These are phyloP conservation scores for Apolygus lucorum DNA, from an alignment of 1,140 invertebrate genomes.

Conservation along the genomic window DNA sequence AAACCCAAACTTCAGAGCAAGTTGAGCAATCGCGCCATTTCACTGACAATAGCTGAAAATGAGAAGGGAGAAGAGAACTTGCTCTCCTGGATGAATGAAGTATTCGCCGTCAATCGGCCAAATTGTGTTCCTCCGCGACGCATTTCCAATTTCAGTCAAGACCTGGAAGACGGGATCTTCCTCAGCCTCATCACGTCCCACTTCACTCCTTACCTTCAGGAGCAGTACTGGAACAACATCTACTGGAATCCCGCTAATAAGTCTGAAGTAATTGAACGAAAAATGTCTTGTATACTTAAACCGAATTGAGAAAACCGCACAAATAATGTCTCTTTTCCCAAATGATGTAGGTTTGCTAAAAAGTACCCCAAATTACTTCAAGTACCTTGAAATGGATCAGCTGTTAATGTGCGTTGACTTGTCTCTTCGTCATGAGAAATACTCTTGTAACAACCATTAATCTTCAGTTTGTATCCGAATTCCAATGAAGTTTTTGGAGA, in stretches of 20 bases:
- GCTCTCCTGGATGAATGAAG: constrained; percentile 19
- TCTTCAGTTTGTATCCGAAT: too few species aligned
- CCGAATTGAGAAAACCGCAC: not conserved
- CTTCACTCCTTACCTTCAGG: constrained; percentile 40
- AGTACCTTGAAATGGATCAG: too few species aligned
- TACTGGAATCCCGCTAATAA: constrained; percentile 34
- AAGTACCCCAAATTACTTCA: too few species aligned
- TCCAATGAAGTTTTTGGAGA: too few species aligned
- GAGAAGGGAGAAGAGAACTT: constrained; percentile 19
- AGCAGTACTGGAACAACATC: constrained; percentile 36
- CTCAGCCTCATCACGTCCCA: constrained; percentile 38
- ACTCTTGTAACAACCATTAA: too few species aligned
- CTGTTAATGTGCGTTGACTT: too few species aligned
- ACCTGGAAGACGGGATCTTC: constrained; percentile 38
- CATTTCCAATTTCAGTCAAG: constrained; percentile 35
- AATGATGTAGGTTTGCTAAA: too few species aligned
- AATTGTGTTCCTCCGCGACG: constrained; percentile 18
- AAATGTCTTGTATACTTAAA: not conserved
- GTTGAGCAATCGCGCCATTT: too few species aligned
- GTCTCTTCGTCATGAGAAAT: too few species aligned
- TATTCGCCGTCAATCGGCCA: not conserved
- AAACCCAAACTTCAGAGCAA: too few species aligned
- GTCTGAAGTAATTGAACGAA: constrained; percentile 34
- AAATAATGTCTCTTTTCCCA: too few species aligned
- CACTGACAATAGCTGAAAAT: not conserved